Conservation (phyloP, 2,888 invertebrate genomes). For the Melieria omissa region DNA sequence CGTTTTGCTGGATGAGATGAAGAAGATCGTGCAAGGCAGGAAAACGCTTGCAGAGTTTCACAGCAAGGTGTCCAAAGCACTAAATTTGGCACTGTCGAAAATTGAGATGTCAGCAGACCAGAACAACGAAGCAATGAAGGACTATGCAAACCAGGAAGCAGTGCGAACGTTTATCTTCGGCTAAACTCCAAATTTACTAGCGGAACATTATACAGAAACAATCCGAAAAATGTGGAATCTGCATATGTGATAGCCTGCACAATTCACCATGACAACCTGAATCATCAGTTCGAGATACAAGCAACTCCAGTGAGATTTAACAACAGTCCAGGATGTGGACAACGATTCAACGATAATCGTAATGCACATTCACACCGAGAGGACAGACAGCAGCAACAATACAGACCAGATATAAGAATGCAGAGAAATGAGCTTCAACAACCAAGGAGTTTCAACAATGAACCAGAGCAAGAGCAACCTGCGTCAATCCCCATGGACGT, state of each 20-base stretch:
- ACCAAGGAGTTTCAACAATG: neutral
- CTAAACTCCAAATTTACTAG: too few relatives aligned
- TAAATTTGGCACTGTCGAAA: neutral
- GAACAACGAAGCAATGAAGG: neutral
- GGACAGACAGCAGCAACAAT: neutral
- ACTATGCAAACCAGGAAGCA: too few relatives aligned
- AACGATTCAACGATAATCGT: neutral
- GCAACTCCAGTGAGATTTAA: constrained; percentile 12
- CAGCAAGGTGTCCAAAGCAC: neutral
- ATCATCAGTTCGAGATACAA: constrained; percentile 2
- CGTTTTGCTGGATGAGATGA: constrained; percentile 4
- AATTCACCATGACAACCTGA: too few relatives aligned
- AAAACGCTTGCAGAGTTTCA: constrained; percentile 2
- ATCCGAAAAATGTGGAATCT: too few relatives aligned
- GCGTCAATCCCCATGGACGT: neutral
- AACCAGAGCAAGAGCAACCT: neutral
- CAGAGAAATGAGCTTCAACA: neutral
- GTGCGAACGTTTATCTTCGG: too few relatives aligned
- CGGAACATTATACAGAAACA: too few relatives aligned
- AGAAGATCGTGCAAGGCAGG: neutral
- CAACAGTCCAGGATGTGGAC: constrained; percentile 4
- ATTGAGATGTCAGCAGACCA: constrained; percentile 1
- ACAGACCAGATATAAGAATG: neutral
- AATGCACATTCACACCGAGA: neutral
- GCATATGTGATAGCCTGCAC: too few relatives aligned